Evolutionary conservation across 92 coral and sea anemone species (phyloP).

Genomic region (Phenganax subtilis): DNA sequence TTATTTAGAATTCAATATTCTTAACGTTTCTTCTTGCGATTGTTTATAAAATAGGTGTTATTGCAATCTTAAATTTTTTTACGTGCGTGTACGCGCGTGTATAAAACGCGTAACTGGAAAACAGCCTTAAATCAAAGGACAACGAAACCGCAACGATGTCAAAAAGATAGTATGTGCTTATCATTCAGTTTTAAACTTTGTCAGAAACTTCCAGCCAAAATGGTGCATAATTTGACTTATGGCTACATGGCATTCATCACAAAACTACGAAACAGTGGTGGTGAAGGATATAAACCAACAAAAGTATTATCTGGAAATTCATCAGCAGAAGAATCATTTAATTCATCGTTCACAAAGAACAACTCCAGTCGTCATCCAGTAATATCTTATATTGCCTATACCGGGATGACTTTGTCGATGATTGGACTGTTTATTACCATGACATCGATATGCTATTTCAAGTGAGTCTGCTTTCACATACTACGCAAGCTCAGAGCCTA

Average conservation of each 20-base stretch:
- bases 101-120: no score
- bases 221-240: not conserved
- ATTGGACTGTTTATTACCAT: constrained; percentile 14
- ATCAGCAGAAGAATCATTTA: not conserved
- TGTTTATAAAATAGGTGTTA: no score
- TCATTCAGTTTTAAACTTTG: not conserved
- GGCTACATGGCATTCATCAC: constrained; percentile 15
- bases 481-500: not conserved
- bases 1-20: no score
- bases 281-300: not conserved
- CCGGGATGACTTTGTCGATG: constrained; percentile 20
- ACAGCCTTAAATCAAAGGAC: no score
- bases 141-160: not conserved
- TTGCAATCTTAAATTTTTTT: no score
- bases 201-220: not conserved
- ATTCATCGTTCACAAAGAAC: not conserved
- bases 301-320: not conserved
- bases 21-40: no score
- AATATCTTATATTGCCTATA: constrained; percentile 23
- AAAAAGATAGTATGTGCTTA: not conserved
- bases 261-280: not conserved
- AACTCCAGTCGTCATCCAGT: not conserved
- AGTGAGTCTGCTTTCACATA: not conserved
- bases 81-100: no score
- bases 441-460: constrained; percentile 29